Evolutionary conservation across 2,797 vertebrate genomes (phyloP).

Genomic region (Borostomias antarcticus): DNA sequence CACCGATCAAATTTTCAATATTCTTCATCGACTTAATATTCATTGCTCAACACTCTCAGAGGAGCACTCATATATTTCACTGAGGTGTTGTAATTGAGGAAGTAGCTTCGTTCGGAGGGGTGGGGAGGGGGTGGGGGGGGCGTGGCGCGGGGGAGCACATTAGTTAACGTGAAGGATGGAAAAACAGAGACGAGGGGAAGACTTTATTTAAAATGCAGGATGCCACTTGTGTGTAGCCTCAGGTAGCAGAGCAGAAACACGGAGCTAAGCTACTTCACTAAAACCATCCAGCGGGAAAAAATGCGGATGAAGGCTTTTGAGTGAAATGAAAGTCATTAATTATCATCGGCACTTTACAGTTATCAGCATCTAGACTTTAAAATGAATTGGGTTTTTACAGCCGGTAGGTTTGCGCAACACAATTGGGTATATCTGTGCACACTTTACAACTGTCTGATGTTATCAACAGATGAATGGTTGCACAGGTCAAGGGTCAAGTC

Average conservation of each 20-base stretch:
- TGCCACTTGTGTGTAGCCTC: slow-evolving; percentile 65
- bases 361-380: slow-evolving; percentile 51
- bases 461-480: slow-evolving; percentile 65
- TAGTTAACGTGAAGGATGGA: slow-evolving; percentile 54
- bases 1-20: slow-evolving; percentile 4
- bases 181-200: slow-evolving; percentile 19
- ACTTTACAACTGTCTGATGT: slow-evolving; percentile 47
- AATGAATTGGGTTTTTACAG: slow-evolving; percentile 38
- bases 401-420: slow-evolving; percentile 20
- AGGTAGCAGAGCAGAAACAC: slow-evolving; percentile 58
- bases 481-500: slow-evolving; percentile 67
- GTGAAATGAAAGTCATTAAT: slow-evolving; percentile 70
- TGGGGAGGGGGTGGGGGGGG: slow-evolving; percentile 42
- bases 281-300: slow-evolving; percentile 66
- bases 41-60: slow-evolving; percentile 35
- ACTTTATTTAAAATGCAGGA: slow-evolving; percentile 72
- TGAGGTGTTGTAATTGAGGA: slow-evolving; percentile 44
- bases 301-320: slow-evolving; percentile 68
- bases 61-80: slow-evolving; percentile 43
- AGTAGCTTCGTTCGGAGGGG: slow-evolving; percentile 46
- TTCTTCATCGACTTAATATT: slow-evolving; percentile 36
- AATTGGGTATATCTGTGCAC: no score
- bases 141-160: slow-evolving; percentile 30
- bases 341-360: slow-evolving; percentile 62
- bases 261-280: slow-evolving; percentile 65